Conservation (phyloP, 2,888 invertebrate species). For the Pachliopta kotzebuea region DNA sequence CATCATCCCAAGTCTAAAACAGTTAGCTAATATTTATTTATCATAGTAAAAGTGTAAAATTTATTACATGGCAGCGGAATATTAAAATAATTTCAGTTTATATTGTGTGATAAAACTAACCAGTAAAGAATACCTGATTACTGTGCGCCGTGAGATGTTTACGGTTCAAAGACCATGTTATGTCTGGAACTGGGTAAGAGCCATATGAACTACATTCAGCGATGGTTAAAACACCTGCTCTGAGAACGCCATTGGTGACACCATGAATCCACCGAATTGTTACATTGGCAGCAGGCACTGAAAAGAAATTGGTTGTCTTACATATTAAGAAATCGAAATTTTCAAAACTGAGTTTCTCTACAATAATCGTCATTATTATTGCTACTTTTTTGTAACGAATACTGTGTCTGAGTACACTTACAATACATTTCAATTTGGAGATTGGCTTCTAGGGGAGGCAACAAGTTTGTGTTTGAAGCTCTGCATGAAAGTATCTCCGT, state of each 20-base stretch:
- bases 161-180: conserved; percentile 72
- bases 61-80: neutral
- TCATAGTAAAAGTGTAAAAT: neutral
- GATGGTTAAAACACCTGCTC: conserved; percentile 57
- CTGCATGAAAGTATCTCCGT: conserved; percentile 86
- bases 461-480: conserved; percentile 86
- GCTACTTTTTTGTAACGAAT: no score
- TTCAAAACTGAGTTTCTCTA: no score
- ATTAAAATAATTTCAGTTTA: neutral
- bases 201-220: conserved; percentile 69
- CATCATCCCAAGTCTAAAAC: conserved; percentile 60
- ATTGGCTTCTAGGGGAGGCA: conserved; percentile 83
- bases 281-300: conserved; percentile 72
- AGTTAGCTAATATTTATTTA: neutral
- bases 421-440: conserved; percentile 87
- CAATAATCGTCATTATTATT: no score
- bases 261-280: conserved; percentile 68
- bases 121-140: conserved; percentile 57
- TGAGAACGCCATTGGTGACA: conserved; percentile 56
- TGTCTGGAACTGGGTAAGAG: conserved; percentile 68
- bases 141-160: conserved; percentile 67
- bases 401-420: conserved; percentile 67
- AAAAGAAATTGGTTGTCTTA: conserved; percentile 27
- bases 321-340: no score
- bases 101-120: conserved; percentile 17